Evolutionary conservation across 2,888 invertebrate species (phyloP), one percentile per base, ranked within the genome.

Genomic region (Ormia ochracea): DNA sequence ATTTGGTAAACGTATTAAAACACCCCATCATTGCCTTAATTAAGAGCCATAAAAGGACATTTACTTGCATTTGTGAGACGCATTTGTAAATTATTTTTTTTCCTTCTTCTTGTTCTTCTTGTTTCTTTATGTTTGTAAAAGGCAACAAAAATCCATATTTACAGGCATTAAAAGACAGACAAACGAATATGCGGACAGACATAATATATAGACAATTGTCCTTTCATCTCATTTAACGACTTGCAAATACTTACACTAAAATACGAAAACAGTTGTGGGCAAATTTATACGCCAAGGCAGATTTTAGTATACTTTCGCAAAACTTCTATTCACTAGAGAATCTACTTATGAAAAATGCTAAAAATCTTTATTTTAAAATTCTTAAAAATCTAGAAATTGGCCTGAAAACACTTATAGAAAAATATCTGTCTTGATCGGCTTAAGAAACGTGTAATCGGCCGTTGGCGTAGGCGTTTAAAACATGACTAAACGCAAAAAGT

Each of bases 11-110:
- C 86, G 89, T 88, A 89, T 88, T 88, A 88, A 87, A 88, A 87
- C 89, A 87, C 88, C 88, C 88, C 87, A 88, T 88, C 88, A 88
- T 87, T 85, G 88, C 88, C 89, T 88, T 88, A 88, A 88, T 88
- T 88, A 88, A 89, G 89, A 88, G 87, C 88, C 87, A 88, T 88
- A 87, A 88, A 87, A 88, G 86, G 86, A 86, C 88, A 88, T 88
- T 88, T 88, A 86, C 87, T 86, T 86, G 86, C 79, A 82, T 86
- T 80, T 87, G 87, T 86, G 82, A 83, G 81, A 82, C 82, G 79
- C 82, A 81, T 82, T 83, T 81, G 73, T 81, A 73, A 81, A 74
- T 50, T 70, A 61, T 59, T 63, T 65, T 38, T 12, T 73, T 59
- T n/a, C n/a, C n/a, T n/a, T n/a, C n/a, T n/a, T n/a, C n/a, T n/a